Conservation (phyloP, 2,797 vertebrate species). For the Pogonophryne albipinna region DNA sequence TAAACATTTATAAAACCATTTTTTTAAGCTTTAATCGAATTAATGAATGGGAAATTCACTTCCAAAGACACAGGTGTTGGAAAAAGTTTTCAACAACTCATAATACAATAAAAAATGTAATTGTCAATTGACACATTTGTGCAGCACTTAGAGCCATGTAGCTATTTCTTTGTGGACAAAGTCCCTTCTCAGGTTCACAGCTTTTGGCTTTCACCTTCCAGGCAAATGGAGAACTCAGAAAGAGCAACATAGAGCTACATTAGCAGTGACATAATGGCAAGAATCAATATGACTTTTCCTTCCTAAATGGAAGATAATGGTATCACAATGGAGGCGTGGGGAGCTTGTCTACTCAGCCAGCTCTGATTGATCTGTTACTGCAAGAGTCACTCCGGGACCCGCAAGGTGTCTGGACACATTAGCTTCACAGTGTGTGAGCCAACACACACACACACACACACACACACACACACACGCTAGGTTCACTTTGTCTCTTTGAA, state of each 20-base stretch:
- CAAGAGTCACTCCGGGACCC: conserved; percentile 81
- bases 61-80: too few relatives aligned
- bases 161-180: conserved; percentile 7
- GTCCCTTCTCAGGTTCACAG: conserved; percentile 3
- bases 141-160: conserved; percentile 23
- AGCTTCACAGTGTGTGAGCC: conserved; percentile 67
- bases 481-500: conserved; percentile 43
- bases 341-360: conserved; percentile 75
- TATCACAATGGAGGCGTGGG: conserved; percentile 75
- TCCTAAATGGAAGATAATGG: conserved; percentile 81
- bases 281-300: conserved; percentile 80
- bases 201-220: conserved; percentile 29
- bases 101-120: conserved; percentile 2
- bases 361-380: conserved; percentile 85
- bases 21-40: too few relatives aligned
- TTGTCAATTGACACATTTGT: conserved; percentile 12
- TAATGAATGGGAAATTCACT: too few relatives aligned
- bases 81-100: neutral
- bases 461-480: conserved; percentile 7
- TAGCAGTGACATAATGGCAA: conserved; percentile 67
- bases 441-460: conserved; percentile 33
- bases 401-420: conserved; percentile 78
- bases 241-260: conserved; percentile 64
- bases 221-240: conserved; percentile 44
- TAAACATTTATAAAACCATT: too few relatives aligned